Percentiles rank a stretch among this genome's conserved stretches.
phyloP scores from a whole-genome alignment of 2,888 invertebrate genomes.

The Xylota segnis region DNA sequence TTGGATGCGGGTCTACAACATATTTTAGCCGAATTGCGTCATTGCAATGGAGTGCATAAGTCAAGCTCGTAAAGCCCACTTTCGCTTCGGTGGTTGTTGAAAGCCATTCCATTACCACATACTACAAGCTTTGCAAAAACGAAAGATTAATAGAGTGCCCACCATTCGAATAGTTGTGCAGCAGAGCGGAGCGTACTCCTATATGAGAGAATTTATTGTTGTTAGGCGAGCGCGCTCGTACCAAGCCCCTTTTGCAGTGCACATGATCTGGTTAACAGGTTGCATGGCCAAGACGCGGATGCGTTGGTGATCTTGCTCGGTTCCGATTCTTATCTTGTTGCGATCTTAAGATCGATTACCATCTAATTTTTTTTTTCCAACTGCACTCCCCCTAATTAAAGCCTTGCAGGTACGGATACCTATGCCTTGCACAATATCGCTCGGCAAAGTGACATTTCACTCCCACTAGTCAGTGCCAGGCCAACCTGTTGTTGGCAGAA shows the following conservation, averaged over 20 bases:
- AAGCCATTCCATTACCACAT: constrained; percentile 69
- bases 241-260: constrained; percentile 56
- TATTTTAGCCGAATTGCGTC: constrained; percentile 52
- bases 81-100: constrained; percentile 67
- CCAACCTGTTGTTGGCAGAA: constrained; percentile 38
- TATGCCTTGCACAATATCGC: constrained; percentile 53
- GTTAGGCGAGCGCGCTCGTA: constrained; percentile 16
- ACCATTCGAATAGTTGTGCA: constrained; percentile 67
- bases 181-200: constrained; percentile 35
- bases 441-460: constrained; percentile 71
- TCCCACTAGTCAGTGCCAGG: constrained; percentile 36
- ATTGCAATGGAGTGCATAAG: constrained; percentile 55
- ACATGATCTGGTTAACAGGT: constrained; percentile 72
- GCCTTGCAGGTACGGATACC: constrained; percentile 14
- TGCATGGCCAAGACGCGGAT: constrained; percentile 28
- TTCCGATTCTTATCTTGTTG: constrained; percentile 56
- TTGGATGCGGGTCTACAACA: constrained; percentile 21
- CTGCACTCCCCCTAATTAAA: constrained; percentile 52
- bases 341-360: constrained; percentile 68
- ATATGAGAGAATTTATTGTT: constrained; percentile 63
- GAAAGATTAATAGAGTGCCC: constrained; percentile 70
- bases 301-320: constrained; percentile 52
- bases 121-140: constrained; percentile 62
- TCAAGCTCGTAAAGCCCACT: constrained; percentile 64
- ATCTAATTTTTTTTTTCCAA: constrained; percentile 35